These are phyloP conservation scores for Erebia aethiops DNA, from an alignment of 2,888 invertebrate genomes.

Conservation along the genomic window DNA sequence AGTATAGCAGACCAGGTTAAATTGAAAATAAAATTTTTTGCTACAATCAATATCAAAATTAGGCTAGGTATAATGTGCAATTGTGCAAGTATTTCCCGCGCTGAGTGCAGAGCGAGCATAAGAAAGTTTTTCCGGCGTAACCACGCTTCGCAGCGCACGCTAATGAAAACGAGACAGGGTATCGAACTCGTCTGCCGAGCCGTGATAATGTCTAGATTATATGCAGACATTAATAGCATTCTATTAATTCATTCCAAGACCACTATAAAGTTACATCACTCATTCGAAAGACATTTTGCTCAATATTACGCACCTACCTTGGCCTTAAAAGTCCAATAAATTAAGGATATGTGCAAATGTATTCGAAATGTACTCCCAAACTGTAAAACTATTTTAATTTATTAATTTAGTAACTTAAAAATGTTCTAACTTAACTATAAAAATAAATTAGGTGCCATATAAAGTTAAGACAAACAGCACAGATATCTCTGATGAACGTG, in stretches of 20 bases:
- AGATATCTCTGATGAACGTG: no score
- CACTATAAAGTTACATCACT: conserved; percentile 3
- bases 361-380: no score
- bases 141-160: conserved; percentile 54
- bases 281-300: not conserved
- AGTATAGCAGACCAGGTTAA: not conserved
- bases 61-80: conserved; percentile 10
- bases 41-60: not conserved
- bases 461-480: no score
- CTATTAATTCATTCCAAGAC: conserved; percentile 1
- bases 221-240: conserved; percentile 5
- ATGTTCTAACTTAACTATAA: no score
- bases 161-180: conserved; percentile 76
- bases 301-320: not conserved
- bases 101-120: conserved; percentile 34
- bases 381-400: no score
- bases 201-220: conserved; percentile 17
- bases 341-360: no score
- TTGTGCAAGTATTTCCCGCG: conserved; percentile 29
- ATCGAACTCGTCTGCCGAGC: conserved; percentile 61
- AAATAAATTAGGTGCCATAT: no score
- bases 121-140: conserved; percentile 66
- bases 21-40: not conserved
- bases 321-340: no score
- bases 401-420: no score